Conservation (phyloP, 2,113 vertebrate genomes). For the Conger conger region DNA sequence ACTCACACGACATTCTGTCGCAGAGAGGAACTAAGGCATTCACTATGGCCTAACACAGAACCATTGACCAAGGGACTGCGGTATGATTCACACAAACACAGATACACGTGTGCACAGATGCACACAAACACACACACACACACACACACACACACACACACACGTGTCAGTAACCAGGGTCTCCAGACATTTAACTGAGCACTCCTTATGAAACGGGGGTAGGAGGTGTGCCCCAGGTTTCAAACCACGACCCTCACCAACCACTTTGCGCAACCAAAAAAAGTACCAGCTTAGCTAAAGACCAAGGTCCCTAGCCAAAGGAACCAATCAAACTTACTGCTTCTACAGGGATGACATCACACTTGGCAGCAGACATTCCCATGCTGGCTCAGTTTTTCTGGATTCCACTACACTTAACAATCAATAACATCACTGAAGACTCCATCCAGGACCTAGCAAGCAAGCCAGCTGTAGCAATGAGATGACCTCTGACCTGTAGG, state of each 20-base stretch:
- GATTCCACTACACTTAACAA: neutral
- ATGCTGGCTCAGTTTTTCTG: too few species aligned
- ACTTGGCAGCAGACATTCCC: too few species aligned
- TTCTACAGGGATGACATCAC: too few species aligned
- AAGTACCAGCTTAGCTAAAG: too few species aligned
- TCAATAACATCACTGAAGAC: neutral
- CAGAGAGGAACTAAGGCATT: conserved; percentile 93
- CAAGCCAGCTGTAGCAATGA: neutral
- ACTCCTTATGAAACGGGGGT: neutral
- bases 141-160: neutral
- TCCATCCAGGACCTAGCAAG: neutral
- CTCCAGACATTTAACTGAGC: neutral
- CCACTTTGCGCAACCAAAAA: too few species aligned
- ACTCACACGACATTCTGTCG: neutral
- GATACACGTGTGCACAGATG: neutral
- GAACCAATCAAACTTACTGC: too few species aligned
- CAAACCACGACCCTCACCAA: too few species aligned
- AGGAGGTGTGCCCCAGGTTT: too few species aligned
- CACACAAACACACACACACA: neutral
- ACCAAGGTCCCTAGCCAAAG: too few species aligned
- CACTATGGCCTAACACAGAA: conserved; percentile 85
- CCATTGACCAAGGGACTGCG: neutral
- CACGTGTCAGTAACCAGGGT: neutral
- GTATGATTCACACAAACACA: neutral
- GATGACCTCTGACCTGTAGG: neutral